phyloP scores from a whole-genome alignment of 2,113 vertebrate genomes.

The Dolichotis patagonum region DNA sequence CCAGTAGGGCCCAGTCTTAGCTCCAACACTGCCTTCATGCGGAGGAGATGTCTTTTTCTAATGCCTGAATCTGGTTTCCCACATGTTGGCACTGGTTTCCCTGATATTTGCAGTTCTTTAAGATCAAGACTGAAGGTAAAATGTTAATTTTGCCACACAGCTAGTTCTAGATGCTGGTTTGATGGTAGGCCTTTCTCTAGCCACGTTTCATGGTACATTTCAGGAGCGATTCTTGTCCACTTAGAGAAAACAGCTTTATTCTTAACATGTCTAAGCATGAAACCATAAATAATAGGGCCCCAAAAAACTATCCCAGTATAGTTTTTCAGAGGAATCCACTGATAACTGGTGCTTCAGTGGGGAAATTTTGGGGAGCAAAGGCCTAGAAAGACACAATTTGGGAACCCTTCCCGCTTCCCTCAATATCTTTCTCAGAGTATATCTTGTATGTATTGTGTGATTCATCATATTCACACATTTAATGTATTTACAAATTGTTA shows the following conservation, averaged over 20 bases:
- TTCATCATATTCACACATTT: background rate
- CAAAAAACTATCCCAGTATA: background rate
- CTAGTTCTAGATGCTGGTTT: background rate
- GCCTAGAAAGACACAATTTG: background rate
- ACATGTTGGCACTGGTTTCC: background rate
- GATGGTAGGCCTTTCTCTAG: background rate
- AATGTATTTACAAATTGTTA: background rate
- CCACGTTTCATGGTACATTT: background rate
- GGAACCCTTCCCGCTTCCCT: background rate
- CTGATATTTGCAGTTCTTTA: background rate
- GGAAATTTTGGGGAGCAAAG: background rate
- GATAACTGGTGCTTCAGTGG: background rate
- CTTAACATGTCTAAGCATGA: background rate
- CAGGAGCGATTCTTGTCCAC: background rate
- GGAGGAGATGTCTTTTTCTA: background rate
- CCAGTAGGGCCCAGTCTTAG: background rate
- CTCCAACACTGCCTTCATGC: background rate
- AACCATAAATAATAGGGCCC: background rate
- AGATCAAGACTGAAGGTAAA: background rate
- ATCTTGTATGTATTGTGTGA: background rate
- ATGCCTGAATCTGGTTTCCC: background rate
- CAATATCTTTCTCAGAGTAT: background rate
- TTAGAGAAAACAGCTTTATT: background rate
- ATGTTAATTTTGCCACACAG: background rate
- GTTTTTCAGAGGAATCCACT: background rate